A percentile compares a stretch with the other conserved stretches of the same genome.
Conservation (phyloP, 1,140 invertebrate genomes). For the Drosophila quadrilineata region DNA sequence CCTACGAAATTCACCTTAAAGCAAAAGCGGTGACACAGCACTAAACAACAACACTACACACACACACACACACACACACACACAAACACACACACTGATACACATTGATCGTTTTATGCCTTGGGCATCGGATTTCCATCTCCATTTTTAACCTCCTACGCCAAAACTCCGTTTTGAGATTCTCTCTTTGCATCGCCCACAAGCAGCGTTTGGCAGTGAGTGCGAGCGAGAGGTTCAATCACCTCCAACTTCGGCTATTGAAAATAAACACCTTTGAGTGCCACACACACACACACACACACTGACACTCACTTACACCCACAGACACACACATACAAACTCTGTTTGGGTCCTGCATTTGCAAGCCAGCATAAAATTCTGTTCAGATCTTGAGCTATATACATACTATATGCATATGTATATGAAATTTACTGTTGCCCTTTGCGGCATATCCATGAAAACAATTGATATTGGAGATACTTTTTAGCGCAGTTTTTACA, state of each 20-base stretch:
- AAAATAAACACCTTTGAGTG: slow-evolving; percentile 48
- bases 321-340: not conserved
- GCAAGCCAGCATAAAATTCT: slow-evolving; percentile 16
- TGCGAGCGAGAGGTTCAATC: slow-evolving; percentile 32
- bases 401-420: too few relatives aligned
- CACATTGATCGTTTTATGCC: slow-evolving; percentile 5
- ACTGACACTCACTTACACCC: slow-evolving; percentile 8
- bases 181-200: too few relatives aligned
- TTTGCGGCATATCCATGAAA: too few relatives aligned
- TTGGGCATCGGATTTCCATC: slow-evolving; percentile 36
- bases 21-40: slow-evolving; percentile 25
- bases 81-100: not conserved
- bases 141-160: slow-evolving; percentile 37
- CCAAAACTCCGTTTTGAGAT: too few relatives aligned
- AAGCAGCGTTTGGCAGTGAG: slow-evolving; percentile 11
- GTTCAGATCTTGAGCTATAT: not conserved
- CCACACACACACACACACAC: slow-evolving; percentile 10
- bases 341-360: not conserved
- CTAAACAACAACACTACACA: slow-evolving; percentile 13
- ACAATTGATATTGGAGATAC: too few relatives aligned
- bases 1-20: slow-evolving; percentile 46
- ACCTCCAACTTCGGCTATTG: slow-evolving; percentile 36
- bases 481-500: too few relatives aligned
- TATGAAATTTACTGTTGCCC: not conserved
- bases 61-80: not conserved